A percentile compares a stretch with the other conserved stretches of the same genome.
Conservation (phyloP, 1,140 invertebrate species). For the Periplaneta americana region DNA sequence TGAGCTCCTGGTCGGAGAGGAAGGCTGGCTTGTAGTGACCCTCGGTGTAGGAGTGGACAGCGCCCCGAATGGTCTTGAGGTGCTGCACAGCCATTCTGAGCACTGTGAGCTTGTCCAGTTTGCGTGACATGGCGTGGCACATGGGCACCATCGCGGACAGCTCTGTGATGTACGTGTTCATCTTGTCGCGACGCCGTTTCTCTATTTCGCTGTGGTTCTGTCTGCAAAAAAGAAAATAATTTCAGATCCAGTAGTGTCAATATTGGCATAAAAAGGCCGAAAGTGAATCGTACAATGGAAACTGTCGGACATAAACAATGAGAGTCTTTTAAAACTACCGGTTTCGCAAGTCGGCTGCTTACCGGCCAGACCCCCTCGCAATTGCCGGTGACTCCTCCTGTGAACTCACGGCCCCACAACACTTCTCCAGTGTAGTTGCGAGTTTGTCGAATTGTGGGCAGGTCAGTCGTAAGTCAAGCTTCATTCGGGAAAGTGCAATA, state of each 20-base stretch:
- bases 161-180: slow-evolving; percentile 94
- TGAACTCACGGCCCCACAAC: no score
- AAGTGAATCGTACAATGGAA: no score
- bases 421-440: no score
- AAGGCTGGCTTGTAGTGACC: slow-evolving; percentile 82
- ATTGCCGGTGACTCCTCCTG: no score
- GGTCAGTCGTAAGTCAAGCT: no score
- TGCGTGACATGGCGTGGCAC: slow-evolving; percentile 88
- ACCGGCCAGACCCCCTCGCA: no score
- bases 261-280: no score
- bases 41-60: slow-evolving; percentile 73
- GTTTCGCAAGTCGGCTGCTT: no score
- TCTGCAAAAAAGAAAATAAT: slow-evolving; percentile 35
- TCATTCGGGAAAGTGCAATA: no score
- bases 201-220: slow-evolving; percentile 97
- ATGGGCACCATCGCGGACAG: slow-evolving; percentile 87
- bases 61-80: slow-evolving; percentile 72
- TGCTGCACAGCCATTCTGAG: slow-evolving; percentile 92
- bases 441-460: no score
- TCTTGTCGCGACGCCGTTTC: slow-evolving; percentile 88
- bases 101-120: slow-evolving; percentile 91
- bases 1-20: slow-evolving; percentile 83
- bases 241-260: background rate
- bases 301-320: no score
- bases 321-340: no score